Percentiles rank a stretch among this genome's conserved stretches.
Conservation (phyloP, 2,797 vertebrate species). For the Etheostoma perlongum region DNA sequence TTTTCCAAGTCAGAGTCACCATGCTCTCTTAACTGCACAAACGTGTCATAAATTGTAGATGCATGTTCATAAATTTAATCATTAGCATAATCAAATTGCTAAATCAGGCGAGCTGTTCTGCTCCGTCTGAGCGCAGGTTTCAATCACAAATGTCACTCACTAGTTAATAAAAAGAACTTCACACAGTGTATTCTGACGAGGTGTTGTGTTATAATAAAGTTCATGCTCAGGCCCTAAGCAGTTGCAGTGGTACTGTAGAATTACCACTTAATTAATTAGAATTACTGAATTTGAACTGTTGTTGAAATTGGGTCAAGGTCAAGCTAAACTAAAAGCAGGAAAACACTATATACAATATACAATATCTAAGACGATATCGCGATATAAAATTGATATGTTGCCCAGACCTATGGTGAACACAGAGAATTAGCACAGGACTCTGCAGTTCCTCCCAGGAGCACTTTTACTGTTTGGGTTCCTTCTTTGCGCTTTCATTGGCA, state of each 20-base stretch:
- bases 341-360: too few relatives aligned
- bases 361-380: too few relatives aligned
- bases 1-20: neutral
- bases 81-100: neutral
- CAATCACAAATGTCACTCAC: neutral
- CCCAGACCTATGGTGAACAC: too few relatives aligned
- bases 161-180: neutral
- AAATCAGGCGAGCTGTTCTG: neutral
- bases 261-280: neutral
- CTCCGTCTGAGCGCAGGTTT: neutral
- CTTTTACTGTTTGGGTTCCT: too few relatives aligned
- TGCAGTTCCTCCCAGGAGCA: too few relatives aligned
- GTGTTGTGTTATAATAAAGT: too few relatives aligned
- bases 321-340: too few relatives aligned
- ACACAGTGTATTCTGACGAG: neutral
- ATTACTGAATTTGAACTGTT: too few relatives aligned
- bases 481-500: too few relatives aligned
- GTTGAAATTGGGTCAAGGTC: too few relatives aligned
- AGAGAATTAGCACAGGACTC: too few relatives aligned
- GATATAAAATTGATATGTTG: too few relatives aligned
- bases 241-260: neutral
- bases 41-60: neutral
- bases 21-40: conserved; percentile 2
- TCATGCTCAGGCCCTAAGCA: neutral
- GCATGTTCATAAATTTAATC: neutral